Evolutionary conservation across 2,113 vertebrate species (phyloP).

Genomic region (Eurypyga helias): DNA sequence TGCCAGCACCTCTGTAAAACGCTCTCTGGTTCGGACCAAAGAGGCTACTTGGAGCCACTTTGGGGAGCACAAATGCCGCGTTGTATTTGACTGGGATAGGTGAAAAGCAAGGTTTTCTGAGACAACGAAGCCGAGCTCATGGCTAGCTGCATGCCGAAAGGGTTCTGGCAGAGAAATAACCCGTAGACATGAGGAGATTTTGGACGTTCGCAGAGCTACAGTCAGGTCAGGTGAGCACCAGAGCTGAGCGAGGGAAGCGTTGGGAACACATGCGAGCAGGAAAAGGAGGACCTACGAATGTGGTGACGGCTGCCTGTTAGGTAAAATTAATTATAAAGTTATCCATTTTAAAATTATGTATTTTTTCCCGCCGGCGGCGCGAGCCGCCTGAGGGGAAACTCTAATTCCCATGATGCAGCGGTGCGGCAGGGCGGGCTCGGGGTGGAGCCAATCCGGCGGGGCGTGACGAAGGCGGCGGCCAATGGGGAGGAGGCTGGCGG

Average conservation of each 20-base stretch:
- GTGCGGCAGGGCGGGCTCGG: not conserved
- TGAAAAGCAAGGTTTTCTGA: not conserved
- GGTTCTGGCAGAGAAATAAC: not conserved
- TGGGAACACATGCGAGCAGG: not conserved
- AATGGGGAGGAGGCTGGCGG: not conserved
- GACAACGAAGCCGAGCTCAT: not conserved
- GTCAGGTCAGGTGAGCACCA: not conserved
- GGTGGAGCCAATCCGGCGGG: not conserved
- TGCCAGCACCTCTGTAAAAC: not conserved
- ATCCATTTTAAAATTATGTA: fast-evolving
- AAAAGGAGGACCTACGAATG: not conserved
- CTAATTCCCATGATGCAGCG: not conserved
- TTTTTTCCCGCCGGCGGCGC: fast-evolving
- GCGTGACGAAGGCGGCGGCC: not conserved
- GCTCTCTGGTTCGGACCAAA: fast-evolving
- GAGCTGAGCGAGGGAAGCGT: no score
- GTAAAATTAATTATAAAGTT: not conserved
- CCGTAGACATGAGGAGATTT: not conserved
- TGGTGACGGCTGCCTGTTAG: not conserved
- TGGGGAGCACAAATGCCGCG: not conserved
- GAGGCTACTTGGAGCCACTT: not conserved
- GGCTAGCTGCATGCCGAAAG: not conserved
- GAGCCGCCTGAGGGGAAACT: not conserved
- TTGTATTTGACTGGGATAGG: not conserved
- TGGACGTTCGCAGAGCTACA: fast-evolving